Conservation (phyloP, 2,888 invertebrate species). For the Lacanobia wlatinum region DNA sequence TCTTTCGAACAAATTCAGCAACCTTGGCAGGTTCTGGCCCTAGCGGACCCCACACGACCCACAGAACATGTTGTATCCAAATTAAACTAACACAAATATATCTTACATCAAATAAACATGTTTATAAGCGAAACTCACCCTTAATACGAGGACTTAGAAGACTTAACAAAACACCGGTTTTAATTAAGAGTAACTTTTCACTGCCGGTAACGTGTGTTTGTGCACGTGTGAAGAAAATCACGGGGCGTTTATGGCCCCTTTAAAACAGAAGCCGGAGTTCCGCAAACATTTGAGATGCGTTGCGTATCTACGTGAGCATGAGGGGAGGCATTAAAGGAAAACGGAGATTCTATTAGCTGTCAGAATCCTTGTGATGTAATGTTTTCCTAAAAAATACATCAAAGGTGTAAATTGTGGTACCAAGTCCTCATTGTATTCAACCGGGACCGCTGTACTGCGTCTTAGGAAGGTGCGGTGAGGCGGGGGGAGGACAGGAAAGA, state of each 20-base stretch:
- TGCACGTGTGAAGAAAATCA: conserved; percentile 37
- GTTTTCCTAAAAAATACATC: too few relatives aligned
- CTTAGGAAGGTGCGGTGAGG: too few relatives aligned
- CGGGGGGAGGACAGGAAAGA: too few relatives aligned
- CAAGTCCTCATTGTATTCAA: too few relatives aligned
- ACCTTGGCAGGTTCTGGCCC: too few relatives aligned
- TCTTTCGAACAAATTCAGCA: too few relatives aligned
- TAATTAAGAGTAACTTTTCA: conserved; percentile 42
- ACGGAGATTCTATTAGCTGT: background rate
- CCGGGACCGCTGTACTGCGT: too few relatives aligned
- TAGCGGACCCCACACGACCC: too few relatives aligned
- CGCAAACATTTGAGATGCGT: conserved; percentile 44
- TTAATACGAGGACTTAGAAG: background rate
- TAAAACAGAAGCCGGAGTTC: conserved; percentile 20
- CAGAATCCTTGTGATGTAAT: background rate
- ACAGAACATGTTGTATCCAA: background rate
- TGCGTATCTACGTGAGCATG: background rate
- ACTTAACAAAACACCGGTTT: conserved; percentile 6
- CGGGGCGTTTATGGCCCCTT: conserved; percentile 39
- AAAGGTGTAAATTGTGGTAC: too few relatives aligned
- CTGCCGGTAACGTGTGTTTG: conserved; percentile 13
- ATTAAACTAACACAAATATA: background rate
- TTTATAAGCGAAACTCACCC: conserved; percentile 3
- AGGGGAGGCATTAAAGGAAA: background rate
- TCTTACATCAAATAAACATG: background rate